A percentile compares a stretch with the other conserved stretches of the same genome.
phyloP scores from a whole-genome alignment of 2,797 vertebrate genomes.

The Salmo trutta region DNA sequence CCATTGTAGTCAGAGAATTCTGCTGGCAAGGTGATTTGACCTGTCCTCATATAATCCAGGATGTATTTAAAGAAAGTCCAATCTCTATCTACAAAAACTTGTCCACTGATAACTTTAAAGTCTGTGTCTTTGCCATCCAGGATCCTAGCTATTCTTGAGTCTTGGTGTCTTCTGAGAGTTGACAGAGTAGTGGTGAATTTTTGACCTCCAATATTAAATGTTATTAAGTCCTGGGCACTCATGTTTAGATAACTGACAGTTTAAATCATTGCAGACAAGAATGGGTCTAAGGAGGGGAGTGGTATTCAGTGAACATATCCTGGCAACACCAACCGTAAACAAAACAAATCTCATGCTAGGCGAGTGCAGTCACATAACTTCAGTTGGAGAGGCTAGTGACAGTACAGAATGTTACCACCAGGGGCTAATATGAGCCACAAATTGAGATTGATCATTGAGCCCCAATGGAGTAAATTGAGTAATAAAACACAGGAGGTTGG shows the following conservation, averaged over 20 bases:
- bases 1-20: slow-evolving; percentile 74
- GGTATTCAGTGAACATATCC: not conserved
- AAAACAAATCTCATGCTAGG: not conserved
- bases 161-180: slow-evolving; percentile 68
- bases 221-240: slow-evolving; percentile 66
- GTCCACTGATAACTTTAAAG: slow-evolving; percentile 63
- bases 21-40: slow-evolving; percentile 68
- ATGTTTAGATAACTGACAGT: slow-evolving; percentile 51
- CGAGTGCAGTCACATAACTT: not conserved
- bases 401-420: not conserved
- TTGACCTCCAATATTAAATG: slow-evolving; percentile 71
- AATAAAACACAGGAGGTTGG: too few relatives aligned
- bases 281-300: not conserved
- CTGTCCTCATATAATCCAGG: slow-evolving; percentile 75
- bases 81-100: slow-evolving; percentile 76
- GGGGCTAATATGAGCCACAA: not conserved
- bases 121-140: slow-evolving; percentile 59
- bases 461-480: not conserved
- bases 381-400: not conserved
- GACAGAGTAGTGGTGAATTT: slow-evolving; percentile 64
- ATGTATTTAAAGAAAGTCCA: slow-evolving; percentile 74
- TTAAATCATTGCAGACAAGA: slow-evolving; percentile 6
- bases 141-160: slow-evolving; percentile 66
- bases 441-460: not conserved
- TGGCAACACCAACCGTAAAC: slow-evolving; percentile 1